These are phyloP conservation scores for Menidia menidia DNA, from an alignment of 2,797 vertebrate species.

Conservation along the genomic window DNA sequence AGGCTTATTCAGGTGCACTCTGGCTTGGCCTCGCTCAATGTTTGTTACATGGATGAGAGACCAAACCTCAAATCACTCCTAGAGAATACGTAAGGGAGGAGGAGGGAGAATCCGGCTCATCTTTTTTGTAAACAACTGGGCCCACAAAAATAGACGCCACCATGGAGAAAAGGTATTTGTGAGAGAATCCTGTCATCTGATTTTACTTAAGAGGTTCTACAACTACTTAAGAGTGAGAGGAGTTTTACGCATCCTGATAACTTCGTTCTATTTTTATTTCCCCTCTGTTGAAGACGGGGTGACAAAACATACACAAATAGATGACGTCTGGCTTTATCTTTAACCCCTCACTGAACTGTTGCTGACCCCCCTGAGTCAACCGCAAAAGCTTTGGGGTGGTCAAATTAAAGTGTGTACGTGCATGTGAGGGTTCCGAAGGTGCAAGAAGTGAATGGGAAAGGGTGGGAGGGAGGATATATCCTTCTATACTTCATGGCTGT, in stretches of 20 bases:
- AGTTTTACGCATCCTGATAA: constrained; percentile 5
- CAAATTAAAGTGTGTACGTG: constrained; percentile 54
- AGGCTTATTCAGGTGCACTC: constrained; percentile 73
- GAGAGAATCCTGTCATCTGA: constrained; percentile 33
- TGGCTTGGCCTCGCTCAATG: constrained; percentile 67
- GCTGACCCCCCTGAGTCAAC: constrained; percentile 81
- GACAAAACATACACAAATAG: constrained; percentile 52
- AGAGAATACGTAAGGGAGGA: constrained; percentile 22
- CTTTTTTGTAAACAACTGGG: constrained; percentile 69
- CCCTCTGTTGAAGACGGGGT: constrained; percentile 35
- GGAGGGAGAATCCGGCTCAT: constrained; percentile 64
- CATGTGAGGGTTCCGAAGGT: constrained; percentile 38
- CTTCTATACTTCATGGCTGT: constrained; percentile 81
- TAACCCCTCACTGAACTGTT: constrained; percentile 81
- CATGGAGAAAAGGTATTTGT: constrained; percentile 6
- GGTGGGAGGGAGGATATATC: constrained; percentile 53
- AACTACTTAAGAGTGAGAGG: not conserved
- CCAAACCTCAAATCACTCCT: constrained; percentile 63
- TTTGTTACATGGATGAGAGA: constrained; percentile 75
- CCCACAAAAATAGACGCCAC: constrained; percentile 55
- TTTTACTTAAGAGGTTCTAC: constrained; percentile 52
- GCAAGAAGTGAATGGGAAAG: constrained; percentile 26
- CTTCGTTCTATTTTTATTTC: constrained; percentile 7
- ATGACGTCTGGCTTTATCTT: constrained; percentile 70
- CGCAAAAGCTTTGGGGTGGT: constrained; percentile 83